Percentiles rank a stretch among this genome's conserved stretches.
These are phyloP conservation scores for Cryptosula pallasiana DNA, from an alignment of 2,888 invertebrate genomes.

Conservation along the genomic window DNA sequence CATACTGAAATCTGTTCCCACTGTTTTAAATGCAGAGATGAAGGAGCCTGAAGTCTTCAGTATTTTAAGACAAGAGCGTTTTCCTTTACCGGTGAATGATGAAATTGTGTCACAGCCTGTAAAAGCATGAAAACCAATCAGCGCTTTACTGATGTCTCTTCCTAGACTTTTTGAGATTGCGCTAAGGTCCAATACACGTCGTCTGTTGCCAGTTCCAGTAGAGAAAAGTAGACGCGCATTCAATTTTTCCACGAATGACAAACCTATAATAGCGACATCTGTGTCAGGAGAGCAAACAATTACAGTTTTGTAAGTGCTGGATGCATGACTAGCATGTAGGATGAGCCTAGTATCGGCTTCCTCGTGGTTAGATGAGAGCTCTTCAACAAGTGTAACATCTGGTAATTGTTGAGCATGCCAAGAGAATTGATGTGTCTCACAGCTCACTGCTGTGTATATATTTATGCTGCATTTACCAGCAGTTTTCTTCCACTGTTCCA, in stretches of 20 bases:
- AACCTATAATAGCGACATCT: slow-evolving; percentile 21
- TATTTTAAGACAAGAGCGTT: neutral
- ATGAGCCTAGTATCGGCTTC: slow-evolving; percentile 24
- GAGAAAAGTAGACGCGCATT: neutral
- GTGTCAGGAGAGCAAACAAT: slow-evolving; percentile 12
- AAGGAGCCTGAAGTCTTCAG: neutral
- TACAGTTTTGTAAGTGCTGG: neutral
- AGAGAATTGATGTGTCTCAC: too few species aligned
- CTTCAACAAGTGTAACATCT: too few species aligned
- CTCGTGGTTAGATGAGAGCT: slow-evolving; percentile 4
- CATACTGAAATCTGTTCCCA: neutral
- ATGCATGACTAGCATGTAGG: slow-evolving; percentile 18
- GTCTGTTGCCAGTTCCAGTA: slow-evolving; percentile 3
- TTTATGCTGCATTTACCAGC: too few species aligned
- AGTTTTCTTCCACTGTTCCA: too few species aligned
- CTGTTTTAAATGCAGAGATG: neutral
- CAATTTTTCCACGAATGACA: neutral
- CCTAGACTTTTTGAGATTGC: neutral
- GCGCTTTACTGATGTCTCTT: neutral
- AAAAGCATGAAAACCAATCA: slow-evolving; percentile 18
- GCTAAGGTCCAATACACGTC: neutral
- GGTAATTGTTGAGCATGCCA: too few species aligned
- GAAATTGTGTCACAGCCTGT: slow-evolving; percentile 22
- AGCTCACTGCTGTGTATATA: too few species aligned
- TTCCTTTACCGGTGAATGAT: slow-evolving; percentile 8